Evolutionary conservation across 1,140 invertebrate species (phyloP), one percentile per base, ranked within the genome.

Genomic region (Lasaia peninsularis): DNA sequence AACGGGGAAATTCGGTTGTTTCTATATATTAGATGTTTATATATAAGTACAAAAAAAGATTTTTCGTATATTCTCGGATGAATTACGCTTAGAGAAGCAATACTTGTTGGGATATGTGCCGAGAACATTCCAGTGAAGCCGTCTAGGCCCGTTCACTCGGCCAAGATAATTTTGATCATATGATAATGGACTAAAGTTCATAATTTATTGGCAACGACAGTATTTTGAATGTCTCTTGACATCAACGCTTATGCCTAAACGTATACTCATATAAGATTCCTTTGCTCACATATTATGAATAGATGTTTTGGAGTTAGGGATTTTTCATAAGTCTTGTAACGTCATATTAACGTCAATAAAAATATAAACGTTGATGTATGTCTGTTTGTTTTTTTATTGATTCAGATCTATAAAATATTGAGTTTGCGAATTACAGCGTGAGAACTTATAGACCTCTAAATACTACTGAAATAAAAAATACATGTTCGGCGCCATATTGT

Each of bases 231-330:
- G 69, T 72, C 35, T 71, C 62, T 61, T 40, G 56, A 66, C 63
- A 67, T 69, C 63, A 68, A 72, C 71, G 74, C 78, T 75, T 77
- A 72, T 66, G 65, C 65, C 63, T 63, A 64, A 63, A 57, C 56
- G 59, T 69, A 67, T 76, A 80, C 63, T 80, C 72, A 65, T 68
- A 66, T 69, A 63, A 68, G 61, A 61, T 67, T 69, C 81, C 71
- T 70, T 85, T 86, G 84, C 80, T 87, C 84, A 87, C 84, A 87
- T 85, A 74, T 73, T 78, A 71, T 84, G 80, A 84, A 87, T 48
- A 87, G 79, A 87, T 73, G 71, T 77, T n/a, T 64, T 58, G 58
- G 53, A 52, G 60, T 48, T 48, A 48, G 7, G 10, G 10, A 20
- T 48, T n/a, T 48, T 40, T n/a, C n/a, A n/a, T n/a, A n/a, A n/a